phyloP scores from a whole-genome alignment of 1,140 invertebrate species.

The Solenopsis invicta region DNA sequence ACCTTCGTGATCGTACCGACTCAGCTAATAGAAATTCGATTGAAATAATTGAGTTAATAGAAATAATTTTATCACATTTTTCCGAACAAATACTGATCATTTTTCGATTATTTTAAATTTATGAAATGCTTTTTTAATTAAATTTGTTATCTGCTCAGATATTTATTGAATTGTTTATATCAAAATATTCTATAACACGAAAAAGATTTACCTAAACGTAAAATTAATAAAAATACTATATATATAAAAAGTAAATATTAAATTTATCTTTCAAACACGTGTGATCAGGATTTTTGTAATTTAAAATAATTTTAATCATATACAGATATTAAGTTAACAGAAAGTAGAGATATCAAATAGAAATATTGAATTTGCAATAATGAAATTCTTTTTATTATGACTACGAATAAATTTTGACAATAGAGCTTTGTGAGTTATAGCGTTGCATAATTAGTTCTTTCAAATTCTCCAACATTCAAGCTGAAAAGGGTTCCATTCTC shows the following conservation, averaged over 20 bases:
- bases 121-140: neutral
- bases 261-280: neutral
- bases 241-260: neutral
- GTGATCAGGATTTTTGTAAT: neutral
- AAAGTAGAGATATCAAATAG: neutral
- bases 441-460: constrained; percentile 16
- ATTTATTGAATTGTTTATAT: neutral
- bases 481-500: constrained; percentile 23
- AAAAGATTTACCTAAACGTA: neutral
- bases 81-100: neutral
- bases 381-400: constrained; percentile 5
- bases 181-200: neutral
- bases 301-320: constrained; percentile 24
- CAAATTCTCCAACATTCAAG: constrained; percentile 29
- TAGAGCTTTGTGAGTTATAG: constrained; percentile 23
- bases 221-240: neutral
- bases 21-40: too few relatives aligned
- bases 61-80: constrained; percentile 2
- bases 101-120: neutral
- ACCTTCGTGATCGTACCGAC: neutral
- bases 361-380: constrained; percentile 14
- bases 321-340: neutral
- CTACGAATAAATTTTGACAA: constrained; percentile 43
- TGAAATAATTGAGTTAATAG: neutral
- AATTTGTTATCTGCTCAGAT: neutral